These are phyloP conservation scores for Rhogogaster chlorosoma DNA, from an alignment of 2,888 invertebrate genomes.

Conservation along the genomic window DNA sequence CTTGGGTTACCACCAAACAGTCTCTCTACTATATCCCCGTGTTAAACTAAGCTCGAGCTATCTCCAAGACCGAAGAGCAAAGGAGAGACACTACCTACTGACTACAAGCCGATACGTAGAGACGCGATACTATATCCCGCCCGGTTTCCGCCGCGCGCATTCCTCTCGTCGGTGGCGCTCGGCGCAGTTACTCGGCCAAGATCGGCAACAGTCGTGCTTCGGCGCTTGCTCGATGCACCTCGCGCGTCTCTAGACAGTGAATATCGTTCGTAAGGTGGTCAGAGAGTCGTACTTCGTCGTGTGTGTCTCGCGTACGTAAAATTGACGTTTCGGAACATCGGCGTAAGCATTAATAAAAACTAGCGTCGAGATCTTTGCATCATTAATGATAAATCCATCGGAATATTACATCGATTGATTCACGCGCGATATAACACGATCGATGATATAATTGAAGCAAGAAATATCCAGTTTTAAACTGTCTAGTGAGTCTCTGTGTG, in stretches of 20 bases:
- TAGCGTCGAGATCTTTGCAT: not conserved
- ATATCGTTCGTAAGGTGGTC: not conserved
- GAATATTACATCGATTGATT: too few species aligned
- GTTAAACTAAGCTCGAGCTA: conserved; percentile 10
- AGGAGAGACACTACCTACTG: not conserved
- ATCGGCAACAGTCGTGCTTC: conserved; percentile 71
- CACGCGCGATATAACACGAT: too few species aligned
- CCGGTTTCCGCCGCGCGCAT: conserved; percentile 75
- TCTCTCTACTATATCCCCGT: conserved; percentile 44
- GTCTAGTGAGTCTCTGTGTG: too few species aligned
- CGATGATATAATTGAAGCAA: too few species aligned
- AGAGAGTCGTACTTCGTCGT: not conserved
- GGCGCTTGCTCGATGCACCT: conserved; percentile 66
- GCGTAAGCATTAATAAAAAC: not conserved
- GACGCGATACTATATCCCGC: conserved; percentile 63
- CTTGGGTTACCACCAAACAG: conserved; percentile 74
- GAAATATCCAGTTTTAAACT: too few species aligned
- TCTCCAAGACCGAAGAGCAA: not conserved
- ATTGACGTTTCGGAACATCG: not conserved
- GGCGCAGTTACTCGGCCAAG: conserved; percentile 61
- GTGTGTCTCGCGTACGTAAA: not conserved
- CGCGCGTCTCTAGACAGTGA: conserved; percentile 42
- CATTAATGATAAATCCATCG: too few species aligned
- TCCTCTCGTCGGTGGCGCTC: conserved; percentile 68
- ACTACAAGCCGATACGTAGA: not conserved